Conservation (phyloP, 2,888 invertebrate genomes). For the Exocentrus adspersus region DNA sequence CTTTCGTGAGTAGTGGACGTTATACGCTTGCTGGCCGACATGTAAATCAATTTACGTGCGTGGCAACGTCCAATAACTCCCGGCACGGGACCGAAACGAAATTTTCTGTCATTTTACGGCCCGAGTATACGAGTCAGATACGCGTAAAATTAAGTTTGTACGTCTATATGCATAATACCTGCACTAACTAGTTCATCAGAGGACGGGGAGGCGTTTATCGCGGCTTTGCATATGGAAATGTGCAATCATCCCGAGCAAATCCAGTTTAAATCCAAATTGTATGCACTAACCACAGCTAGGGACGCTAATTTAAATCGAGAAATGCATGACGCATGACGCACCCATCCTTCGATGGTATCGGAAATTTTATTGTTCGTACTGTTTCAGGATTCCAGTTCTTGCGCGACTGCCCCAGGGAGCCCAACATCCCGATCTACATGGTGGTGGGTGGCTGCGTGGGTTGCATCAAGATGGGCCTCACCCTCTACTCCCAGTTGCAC, state of each 20-base stretch:
- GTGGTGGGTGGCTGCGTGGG: slow-evolving; percentile 85
- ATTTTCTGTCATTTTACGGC: background rate
- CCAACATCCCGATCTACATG: slow-evolving; percentile 83
- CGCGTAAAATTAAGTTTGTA: background rate
- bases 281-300: background rate
- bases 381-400: slow-evolving; percentile 81
- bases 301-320: background rate
- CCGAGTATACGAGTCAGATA: background rate
- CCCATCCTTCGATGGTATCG: no score
- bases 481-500: slow-evolving; percentile 73
- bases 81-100: slow-evolving; percentile 13
- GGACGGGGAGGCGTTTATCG: background rate
- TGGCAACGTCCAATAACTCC: background rate
- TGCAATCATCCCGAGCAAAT: background rate
- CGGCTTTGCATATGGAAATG: slow-evolving; percentile 6
- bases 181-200: background rate
- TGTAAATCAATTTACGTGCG: background rate
- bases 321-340: no score
- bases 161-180: background rate
- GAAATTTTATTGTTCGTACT: background rate
- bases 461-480: slow-evolving; percentile 75
- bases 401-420: slow-evolving; percentile 81
- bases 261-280: background rate
- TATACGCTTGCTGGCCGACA: no score
- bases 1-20: no score